A percentile compares a stretch with the other conserved stretches of the same genome.
Conservation (phyloP, 2,888 invertebrate genomes). For the Pammene aurita region DNA sequence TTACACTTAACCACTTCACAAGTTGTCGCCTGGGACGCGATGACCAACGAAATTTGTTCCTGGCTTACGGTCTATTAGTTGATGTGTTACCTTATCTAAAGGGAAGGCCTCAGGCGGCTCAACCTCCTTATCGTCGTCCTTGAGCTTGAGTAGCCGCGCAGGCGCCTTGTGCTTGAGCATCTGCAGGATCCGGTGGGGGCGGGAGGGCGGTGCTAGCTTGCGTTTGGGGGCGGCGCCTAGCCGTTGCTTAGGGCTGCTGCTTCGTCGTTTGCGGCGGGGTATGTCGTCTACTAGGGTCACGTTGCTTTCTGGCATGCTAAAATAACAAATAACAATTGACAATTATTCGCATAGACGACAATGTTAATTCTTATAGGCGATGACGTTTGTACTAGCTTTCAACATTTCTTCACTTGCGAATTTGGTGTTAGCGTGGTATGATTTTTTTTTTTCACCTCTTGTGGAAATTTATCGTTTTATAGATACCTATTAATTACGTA, state of each 20-base stretch:
- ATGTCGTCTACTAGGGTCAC: constrained; percentile 65
- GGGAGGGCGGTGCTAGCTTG: constrained; percentile 63
- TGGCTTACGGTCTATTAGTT: too few relatives aligned
- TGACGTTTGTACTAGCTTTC: too few relatives aligned
- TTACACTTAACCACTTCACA: too few relatives aligned
- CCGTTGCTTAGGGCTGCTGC: constrained; percentile 61
- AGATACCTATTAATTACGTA: too few relatives aligned
- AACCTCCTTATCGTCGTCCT: constrained; percentile 56
- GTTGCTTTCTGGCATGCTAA: constrained; percentile 66
- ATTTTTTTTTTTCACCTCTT: too few relatives aligned
- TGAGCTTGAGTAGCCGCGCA: constrained; percentile 43
- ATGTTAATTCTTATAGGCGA: too few relatives aligned
- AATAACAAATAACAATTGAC: not conserved
- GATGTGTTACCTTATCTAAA: constrained; percentile 13
- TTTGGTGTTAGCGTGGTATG: too few relatives aligned
- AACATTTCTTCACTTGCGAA: too few relatives aligned
- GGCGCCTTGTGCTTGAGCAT: constrained; percentile 68
- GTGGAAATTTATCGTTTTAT: too few relatives aligned
- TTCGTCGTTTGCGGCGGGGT: constrained; percentile 62
- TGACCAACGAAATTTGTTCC: too few relatives aligned
- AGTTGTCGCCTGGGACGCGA: too few relatives aligned
- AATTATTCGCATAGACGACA: too few relatives aligned
- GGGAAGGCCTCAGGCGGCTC: constrained; percentile 66
- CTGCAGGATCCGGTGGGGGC: constrained; percentile 69
- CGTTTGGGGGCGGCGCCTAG: constrained; percentile 63